Percentiles rank a stretch among this genome's conserved stretches.
phyloP scores from a whole-genome alignment of 2,797 vertebrate genomes.

The Falco berigora region DNA sequence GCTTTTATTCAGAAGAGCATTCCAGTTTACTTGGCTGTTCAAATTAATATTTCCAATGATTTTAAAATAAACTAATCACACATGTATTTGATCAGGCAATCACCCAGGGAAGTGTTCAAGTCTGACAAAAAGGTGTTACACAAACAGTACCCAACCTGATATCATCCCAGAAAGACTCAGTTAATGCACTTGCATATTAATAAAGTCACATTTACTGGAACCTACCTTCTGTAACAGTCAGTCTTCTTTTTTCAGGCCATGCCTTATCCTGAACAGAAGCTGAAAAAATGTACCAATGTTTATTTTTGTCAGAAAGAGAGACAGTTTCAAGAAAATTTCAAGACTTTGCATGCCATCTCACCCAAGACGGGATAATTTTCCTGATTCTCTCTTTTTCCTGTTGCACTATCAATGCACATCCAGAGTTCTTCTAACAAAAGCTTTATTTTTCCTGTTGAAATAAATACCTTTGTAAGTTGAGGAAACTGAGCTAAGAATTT shows the following conservation, averaged over 20 bases:
- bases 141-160: not conserved
- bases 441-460: slow-evolving; percentile 81
- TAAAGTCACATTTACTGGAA: not conserved
- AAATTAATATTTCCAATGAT: not conserved
- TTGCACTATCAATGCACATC: slow-evolving; percentile 82
- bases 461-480: not conserved
- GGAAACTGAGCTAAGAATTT: not conserved
- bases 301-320: not conserved
- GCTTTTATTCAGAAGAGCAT: not conserved
- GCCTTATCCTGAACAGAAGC: not conserved
- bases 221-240: not conserved
- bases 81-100: not conserved
- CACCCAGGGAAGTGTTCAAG: not conserved
- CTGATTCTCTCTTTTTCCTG: slow-evolving; percentile 57
- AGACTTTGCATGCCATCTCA: slow-evolving; percentile 6
- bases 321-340: not conserved
- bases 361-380: slow-evolving; percentile 49
- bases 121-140: not conserved
- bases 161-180: not conserved
- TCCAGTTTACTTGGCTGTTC: not conserved
- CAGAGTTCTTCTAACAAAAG: slow-evolving; percentile 85
- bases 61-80: not conserved
- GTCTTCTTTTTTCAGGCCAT: not conserved
- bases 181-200: not conserved
- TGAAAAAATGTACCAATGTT: not conserved